Conservation (phyloP, 1,140 invertebrate genomes). For the Wiebesia pumilae region DNA sequence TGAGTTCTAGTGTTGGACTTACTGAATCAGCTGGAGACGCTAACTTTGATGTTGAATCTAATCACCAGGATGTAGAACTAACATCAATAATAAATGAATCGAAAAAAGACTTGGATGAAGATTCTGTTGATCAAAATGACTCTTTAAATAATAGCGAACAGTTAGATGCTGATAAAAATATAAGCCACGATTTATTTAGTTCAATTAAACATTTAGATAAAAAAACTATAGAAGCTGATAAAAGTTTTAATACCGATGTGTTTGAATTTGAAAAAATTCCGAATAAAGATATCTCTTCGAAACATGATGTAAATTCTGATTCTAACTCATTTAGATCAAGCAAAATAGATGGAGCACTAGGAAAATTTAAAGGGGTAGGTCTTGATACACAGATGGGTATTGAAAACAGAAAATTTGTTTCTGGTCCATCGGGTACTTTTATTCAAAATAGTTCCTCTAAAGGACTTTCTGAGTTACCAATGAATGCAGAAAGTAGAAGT, state of each 20-base stretch:
- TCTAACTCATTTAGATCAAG: not conserved
- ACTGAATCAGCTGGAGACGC: not conserved
- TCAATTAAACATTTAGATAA: not conserved
- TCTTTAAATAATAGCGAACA: not conserved
- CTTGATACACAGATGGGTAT: not conserved
- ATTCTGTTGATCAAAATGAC: slow-evolving; percentile 4
- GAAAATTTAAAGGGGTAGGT: not conserved
- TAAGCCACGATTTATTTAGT: too few relatives aligned
- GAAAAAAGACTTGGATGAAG: slow-evolving; percentile 20
- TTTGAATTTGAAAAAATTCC: not conserved
- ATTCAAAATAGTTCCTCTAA: too few relatives aligned
- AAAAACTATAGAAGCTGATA: slow-evolving; percentile 1
- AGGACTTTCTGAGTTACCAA: not conserved
- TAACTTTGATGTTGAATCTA: slow-evolving; percentile 1
- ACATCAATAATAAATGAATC: not conserved
- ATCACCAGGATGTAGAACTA: not conserved
- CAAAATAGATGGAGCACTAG: too few relatives aligned
- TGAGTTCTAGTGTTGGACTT: not conserved
- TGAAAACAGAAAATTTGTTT: not conserved
- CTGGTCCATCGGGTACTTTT: too few relatives aligned
- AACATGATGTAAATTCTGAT: not conserved
- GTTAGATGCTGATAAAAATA: not conserved
- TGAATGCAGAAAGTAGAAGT: not conserved
- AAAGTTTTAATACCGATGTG: slow-evolving; percentile 5
- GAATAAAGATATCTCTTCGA: not conserved